Evolutionary conservation across 2,888 invertebrate genomes (phyloP), one percentile per base, ranked within the genome.

Genomic region (Lasius fuliginosus): DNA sequence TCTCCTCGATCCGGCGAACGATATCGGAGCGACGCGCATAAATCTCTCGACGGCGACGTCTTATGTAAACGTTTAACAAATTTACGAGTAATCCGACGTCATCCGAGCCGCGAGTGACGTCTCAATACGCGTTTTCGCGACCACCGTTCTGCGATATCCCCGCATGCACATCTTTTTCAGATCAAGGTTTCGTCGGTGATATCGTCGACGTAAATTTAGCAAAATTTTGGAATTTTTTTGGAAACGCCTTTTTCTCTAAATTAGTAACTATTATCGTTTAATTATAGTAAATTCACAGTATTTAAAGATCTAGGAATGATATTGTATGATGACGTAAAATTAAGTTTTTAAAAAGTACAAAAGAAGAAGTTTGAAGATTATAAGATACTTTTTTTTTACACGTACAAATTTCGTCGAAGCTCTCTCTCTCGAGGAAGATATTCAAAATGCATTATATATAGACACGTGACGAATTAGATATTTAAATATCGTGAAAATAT

Each of bases 61-160:
- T 77, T 77, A 58, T 77, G 58, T 30, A 77, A 77, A 69, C 68
- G 58, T 77, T 77, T 77, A 68, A 69, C 77, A 69, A 77, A 77
- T 77, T 77, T 77, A 77, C 77, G 68, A 15, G 27, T 68, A 68
- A 68, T 77, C 69, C 56, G 53, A 67, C 68, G 77, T 69, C 69
- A 69, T 15, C 42, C 40, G 56, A 56, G 75, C 46, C 40, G 36
- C 46, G 40, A 36, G 18, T 64, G 68, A 77, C 76, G 40, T 68
- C 76, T 77, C 56, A 68, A 77, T 77, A 56, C 11, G 40, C 27
- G 1, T 76, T 56, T 76, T 76, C 46, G 36, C 76, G 65, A 75
- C 23, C 23, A 64, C 3, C 15, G 64, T 75, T 62, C n/a, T 46
- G 15, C 62, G 64, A 76, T 76, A 49, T 65, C 18, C 23, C 1